Evolutionary conservation across 2,888 invertebrate species (phyloP).

Genomic region (Mesochorus sp.): DNA sequence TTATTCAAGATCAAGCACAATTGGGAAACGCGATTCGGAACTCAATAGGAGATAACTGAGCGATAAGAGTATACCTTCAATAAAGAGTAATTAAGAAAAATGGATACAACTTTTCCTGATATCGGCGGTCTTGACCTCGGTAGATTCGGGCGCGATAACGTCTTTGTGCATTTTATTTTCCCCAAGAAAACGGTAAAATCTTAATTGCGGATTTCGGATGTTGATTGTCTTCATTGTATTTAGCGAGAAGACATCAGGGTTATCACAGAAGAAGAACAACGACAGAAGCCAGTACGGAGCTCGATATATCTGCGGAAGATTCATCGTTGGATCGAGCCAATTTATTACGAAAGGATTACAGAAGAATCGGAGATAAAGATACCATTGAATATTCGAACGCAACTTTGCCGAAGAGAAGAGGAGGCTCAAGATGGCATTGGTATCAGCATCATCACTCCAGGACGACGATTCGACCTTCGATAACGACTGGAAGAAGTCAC

Average conservation of each 20-base stretch:
- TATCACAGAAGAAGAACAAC: constrained; percentile 13
- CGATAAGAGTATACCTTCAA: too few relatives aligned
- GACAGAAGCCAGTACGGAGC: constrained; percentile 16
- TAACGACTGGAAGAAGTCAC: neutral
- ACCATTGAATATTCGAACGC: neutral
- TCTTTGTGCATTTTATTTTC: too few relatives aligned
- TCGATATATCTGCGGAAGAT: neutral
- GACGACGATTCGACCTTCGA: neutral
- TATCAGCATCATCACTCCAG: neutral
- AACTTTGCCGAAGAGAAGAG: neutral
- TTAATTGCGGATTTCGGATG: neutral
- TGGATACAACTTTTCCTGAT: neutral
- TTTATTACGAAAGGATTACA: too few relatives aligned
- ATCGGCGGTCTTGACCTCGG: neutral
- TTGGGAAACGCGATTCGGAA: too few relatives aligned
- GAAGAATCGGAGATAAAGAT: neutral
- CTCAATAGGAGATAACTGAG: too few relatives aligned
- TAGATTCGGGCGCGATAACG: too few relatives aligned
- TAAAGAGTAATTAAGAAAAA: neutral
- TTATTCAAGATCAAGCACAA: too few relatives aligned
- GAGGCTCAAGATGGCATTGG: neutral
- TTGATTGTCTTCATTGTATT: neutral
- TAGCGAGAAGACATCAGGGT: constrained; percentile 24
- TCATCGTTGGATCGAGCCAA: neutral
- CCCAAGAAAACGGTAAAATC: neutral